A percentile compares a stretch with the other conserved stretches of the same genome.
phyloP scores from a whole-genome alignment of 92 coral and sea anemone genomes.

The Siderastrea siderea region DNA sequence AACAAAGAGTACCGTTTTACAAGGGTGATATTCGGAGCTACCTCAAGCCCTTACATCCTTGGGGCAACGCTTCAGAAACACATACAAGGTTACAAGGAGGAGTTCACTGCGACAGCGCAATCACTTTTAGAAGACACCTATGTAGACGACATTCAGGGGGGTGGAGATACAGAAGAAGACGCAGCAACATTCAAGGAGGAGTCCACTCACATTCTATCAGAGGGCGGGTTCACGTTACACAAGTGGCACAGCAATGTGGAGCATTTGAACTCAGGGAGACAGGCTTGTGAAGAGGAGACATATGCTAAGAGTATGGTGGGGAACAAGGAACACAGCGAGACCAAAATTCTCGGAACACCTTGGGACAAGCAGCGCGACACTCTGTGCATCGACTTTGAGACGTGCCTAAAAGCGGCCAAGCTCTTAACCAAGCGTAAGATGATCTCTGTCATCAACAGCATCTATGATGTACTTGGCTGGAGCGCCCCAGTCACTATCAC shows the following conservation, averaged over 20 bases:
- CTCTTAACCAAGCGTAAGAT: conserved; percentile 48
- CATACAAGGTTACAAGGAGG: conserved; percentile 10
- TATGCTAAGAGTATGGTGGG: not conserved
- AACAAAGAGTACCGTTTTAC: too few species aligned
- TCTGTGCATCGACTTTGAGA: not conserved
- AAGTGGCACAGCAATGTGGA: not conserved
- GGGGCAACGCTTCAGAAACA: conserved; percentile 64
- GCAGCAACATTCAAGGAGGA: too few species aligned
- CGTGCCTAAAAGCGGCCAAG: not conserved
- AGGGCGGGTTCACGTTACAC: not conserved
- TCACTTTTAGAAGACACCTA: too few species aligned
- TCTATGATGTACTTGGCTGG: conserved; percentile 44
- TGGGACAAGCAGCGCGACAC: not conserved
- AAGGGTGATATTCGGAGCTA: not conserved
- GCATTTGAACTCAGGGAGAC: not conserved
- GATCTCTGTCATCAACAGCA: conserved; percentile 37
- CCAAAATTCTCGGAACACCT: not conserved
- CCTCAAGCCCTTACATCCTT: conserved; percentile 62
- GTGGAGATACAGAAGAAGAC: too few species aligned
- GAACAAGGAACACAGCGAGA: not conserved
- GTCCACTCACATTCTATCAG: not conserved
- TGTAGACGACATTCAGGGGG: too few species aligned
- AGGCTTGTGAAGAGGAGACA: conserved; percentile 18
- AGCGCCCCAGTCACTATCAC: conserved; percentile 52
- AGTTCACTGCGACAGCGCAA: conserved; percentile 25